phyloP scores from a whole-genome alignment of 2,888 invertebrate genomes.

The Stenchaetothrips biformis region DNA sequence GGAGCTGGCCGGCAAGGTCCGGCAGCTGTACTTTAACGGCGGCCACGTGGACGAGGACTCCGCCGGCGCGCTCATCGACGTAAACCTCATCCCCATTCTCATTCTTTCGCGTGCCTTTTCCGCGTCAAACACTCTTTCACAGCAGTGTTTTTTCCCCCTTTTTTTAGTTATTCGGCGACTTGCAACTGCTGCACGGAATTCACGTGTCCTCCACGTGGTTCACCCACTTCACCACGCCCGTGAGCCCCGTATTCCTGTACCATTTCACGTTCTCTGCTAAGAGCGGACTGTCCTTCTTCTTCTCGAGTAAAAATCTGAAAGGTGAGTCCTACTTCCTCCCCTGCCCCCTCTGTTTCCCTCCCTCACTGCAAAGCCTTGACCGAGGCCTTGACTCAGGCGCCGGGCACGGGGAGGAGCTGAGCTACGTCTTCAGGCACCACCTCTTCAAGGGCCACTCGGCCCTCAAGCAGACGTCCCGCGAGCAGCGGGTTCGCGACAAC shows the following conservation, averaged over 20 bases:
- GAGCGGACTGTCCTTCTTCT: neutral
- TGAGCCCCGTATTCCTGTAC: neutral
- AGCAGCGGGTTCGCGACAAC: neutral
- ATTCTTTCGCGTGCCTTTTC: neutral
- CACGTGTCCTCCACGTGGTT: slow-evolving; percentile 1
- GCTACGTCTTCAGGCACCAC: slow-evolving; percentile 14
- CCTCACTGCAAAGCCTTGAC: no score
- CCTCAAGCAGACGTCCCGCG: slow-evolving; percentile 4
- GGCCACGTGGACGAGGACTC: neutral
- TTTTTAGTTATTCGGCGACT: neutral
- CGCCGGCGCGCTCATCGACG: neutral
- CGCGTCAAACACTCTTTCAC: neutral
- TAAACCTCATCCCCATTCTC: neutral
- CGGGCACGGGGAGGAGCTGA: slow-evolving; percentile 8
- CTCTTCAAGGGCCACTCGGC: neutral
- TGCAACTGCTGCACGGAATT: neutral
- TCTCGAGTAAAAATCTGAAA: slow-evolving; percentile 10
- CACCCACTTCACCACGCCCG: neutral
- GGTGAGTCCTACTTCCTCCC: neutral
- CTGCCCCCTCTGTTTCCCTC: no score
- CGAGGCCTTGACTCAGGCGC: neutral
- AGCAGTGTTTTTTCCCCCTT: neutral
- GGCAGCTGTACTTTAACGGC: neutral
- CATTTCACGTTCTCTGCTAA: neutral
- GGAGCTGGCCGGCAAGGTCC: neutral